These are phyloP conservation scores for Emydocephalus ijimae DNA, from an alignment of 2,113 vertebrate species.

Conservation along the genomic window DNA sequence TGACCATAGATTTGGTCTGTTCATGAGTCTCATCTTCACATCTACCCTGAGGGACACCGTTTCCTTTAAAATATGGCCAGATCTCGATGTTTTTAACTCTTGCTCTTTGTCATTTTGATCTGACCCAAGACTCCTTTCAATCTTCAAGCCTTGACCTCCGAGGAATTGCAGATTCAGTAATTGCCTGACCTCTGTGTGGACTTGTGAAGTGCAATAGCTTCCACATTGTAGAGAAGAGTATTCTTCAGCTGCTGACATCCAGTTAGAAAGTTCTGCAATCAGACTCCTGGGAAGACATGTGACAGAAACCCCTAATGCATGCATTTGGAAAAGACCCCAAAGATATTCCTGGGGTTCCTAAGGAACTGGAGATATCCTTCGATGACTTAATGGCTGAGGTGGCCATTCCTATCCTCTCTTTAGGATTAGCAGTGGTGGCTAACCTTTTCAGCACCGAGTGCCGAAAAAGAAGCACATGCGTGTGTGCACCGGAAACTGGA, in stretches of 20 bases:
- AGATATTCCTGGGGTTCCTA: not conserved
- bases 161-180: not conserved
- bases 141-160: not conserved
- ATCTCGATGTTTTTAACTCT: not conserved
- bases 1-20: not conserved
- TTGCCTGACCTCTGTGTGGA: not conserved
- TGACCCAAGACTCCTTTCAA: not conserved
- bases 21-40: not conserved
- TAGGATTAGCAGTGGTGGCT: not conserved
- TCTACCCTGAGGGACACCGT: not conserved
- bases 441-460: too few species aligned
- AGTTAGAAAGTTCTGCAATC: not conserved
- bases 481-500: too few species aligned
- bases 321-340: not conserved
- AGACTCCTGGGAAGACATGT: not conserved
- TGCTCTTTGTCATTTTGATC: not conserved
- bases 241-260: not conserved
- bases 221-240: not conserved
- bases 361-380: not conserved
- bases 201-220: not conserved
- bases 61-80: not conserved
- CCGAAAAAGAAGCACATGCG: too few species aligned
- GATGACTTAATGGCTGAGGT: not conserved
- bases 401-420: not conserved
- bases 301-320: not conserved